These are phyloP conservation scores for sheep (Ovis aries) DNA, from an alignment of 2,113 vertebrate species.

Conservation along the genomic window DNA sequence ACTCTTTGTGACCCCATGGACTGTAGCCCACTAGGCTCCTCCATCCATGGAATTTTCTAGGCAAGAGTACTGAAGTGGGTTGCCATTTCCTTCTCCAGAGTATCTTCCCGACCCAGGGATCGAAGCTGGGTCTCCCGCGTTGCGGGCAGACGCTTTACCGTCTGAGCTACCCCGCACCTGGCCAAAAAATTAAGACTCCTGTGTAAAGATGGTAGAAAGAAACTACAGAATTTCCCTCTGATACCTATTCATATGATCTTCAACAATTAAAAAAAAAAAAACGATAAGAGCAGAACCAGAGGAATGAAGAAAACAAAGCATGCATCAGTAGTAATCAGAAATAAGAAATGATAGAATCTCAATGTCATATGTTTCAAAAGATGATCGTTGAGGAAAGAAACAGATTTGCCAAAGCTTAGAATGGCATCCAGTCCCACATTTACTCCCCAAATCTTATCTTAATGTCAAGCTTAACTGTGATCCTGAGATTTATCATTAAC, in stretches of 20 bases:
- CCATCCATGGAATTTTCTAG: too few species aligned
- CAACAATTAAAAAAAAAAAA: not conserved
- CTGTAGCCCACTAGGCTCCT: too few species aligned
- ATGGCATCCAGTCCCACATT: not conserved
- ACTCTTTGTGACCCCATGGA: too few species aligned
- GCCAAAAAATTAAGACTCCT: not conserved
- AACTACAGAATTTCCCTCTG: not conserved
- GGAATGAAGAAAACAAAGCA: not conserved
- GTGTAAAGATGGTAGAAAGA: not conserved
- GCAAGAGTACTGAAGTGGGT: too few species aligned
- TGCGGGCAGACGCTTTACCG: too few species aligned
- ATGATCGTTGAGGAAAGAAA: not conserved
- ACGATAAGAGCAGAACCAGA: not conserved
- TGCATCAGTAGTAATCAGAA: not conserved
- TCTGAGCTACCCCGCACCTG: not conserved
- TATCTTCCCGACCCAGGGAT: too few species aligned
- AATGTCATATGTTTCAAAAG: not conserved
- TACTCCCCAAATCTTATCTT: not conserved
- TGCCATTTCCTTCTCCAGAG: too few species aligned
- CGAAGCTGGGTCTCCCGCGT: too few species aligned
- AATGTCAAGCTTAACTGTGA: not conserved
- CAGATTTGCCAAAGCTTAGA: not conserved
- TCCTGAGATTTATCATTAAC: not conserved
- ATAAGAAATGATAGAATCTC: conserved; percentile 2
- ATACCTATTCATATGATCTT: not conserved